phyloP scores from a whole-genome alignment of 1,140 invertebrate species.

The Hormaphis cornu region DNA sequence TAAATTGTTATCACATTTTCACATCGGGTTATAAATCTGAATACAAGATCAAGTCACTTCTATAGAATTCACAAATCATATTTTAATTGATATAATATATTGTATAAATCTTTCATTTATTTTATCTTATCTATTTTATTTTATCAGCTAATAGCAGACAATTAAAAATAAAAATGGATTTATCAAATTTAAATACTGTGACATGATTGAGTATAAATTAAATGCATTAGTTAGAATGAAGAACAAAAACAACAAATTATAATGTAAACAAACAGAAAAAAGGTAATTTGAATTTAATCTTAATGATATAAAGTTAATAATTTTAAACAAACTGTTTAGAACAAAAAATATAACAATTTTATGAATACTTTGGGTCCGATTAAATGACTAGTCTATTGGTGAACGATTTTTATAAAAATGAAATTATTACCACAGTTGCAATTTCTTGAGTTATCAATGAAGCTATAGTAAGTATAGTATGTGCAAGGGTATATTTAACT shows the following conservation, averaged over 20 bases:
- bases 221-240: too few relatives aligned
- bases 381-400: constrained; percentile 14
- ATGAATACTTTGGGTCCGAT: background rate
- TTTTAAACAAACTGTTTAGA: too few relatives aligned
- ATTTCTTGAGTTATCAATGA: background rate
- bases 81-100: background rate
- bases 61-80: background rate
- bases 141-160: too few relatives aligned
- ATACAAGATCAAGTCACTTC: background rate
- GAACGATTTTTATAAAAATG: background rate
- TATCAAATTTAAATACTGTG: too few relatives aligned
- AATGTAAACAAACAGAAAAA: too few relatives aligned
- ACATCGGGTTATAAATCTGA: constrained; percentile 11
- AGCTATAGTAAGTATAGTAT: background rate
- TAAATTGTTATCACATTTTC: constrained; percentile 22
- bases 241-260: too few relatives aligned
- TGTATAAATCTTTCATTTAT: background rate
- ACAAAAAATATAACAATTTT: background rate
- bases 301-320: too few relatives aligned
- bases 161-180: too few relatives aligned
- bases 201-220: too few relatives aligned
- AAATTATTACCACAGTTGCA: background rate
- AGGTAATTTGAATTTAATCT: too few relatives aligned
- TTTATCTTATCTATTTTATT: background rate
- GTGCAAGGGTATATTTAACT: background rate